Evolutionary conservation across 2,113 vertebrate species (phyloP).

Genomic region (Asarcornis scutulata): DNA sequence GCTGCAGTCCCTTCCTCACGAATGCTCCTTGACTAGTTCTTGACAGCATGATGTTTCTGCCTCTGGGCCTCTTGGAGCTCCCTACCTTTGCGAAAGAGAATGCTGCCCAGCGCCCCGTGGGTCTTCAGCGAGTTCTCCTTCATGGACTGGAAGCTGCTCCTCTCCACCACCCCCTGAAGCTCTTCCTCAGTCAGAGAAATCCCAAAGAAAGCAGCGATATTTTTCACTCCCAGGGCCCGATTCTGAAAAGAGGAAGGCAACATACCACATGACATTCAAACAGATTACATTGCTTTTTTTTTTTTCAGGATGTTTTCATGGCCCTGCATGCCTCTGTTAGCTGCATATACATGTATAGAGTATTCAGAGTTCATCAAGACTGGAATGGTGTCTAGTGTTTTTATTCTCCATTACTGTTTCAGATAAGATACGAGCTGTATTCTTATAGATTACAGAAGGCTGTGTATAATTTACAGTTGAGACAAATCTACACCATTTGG

Average conservation of each 20-base stretch:
- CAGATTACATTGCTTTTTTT: neutral
- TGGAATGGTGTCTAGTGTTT: neutral
- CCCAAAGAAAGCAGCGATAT: slow-evolving; percentile 50
- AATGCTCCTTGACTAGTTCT: neutral
- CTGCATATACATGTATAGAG: neutral
- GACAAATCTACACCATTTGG: neutral
- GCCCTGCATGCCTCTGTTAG: neutral
- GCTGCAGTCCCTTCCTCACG: neutral
- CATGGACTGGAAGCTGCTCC: slow-evolving; percentile 66
- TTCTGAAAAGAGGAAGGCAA: slow-evolving; percentile 29
- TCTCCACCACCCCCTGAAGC: slow-evolving; percentile 16
- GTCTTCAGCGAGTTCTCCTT: slow-evolving; percentile 50
- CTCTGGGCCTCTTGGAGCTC: neutral
- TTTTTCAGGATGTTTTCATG: neutral
- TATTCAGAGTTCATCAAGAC: neutral
- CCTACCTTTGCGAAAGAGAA: slow-evolving; percentile 68
- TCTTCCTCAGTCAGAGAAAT: slow-evolving; percentile 49
- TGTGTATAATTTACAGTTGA: neutral
- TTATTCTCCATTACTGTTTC: neutral
- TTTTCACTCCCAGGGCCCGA: neutral
- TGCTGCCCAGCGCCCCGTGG: neutral
- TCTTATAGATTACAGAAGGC: neutral
- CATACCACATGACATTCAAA: neutral
- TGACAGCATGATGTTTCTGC: neutral
- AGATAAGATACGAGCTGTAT: neutral